phyloP scores from a whole-genome alignment of 2,113 vertebrate species.

The Malurus alboscapulatus region DNA sequence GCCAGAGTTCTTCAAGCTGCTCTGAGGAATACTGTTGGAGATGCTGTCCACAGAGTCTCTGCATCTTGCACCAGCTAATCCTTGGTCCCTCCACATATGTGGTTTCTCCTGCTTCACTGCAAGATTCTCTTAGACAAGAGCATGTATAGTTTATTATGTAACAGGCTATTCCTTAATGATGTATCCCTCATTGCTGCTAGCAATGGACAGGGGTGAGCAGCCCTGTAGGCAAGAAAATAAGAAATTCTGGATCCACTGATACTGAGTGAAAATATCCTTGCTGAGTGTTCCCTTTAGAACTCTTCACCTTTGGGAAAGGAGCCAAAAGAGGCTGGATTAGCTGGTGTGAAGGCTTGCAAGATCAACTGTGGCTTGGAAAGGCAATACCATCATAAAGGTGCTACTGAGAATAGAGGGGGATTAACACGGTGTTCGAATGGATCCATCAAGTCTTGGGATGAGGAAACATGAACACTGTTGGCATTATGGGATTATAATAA shows the following conservation, averaged over 20 bases:
- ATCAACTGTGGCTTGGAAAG: neutral
- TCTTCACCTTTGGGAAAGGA: neutral
- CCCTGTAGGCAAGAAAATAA: neutral
- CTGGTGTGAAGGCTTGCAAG: neutral
- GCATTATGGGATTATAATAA: neutral
- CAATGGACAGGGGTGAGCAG: neutral
- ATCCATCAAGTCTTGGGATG: neutral
- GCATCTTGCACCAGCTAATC: neutral
- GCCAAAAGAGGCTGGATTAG: neutral
- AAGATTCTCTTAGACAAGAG: neutral
- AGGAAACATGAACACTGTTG: neutral
- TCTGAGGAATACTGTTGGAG: neutral
- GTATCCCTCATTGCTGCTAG: neutral
- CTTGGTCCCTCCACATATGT: neutral
- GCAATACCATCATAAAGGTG: neutral
- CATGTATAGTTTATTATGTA: neutral
- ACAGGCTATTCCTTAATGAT: neutral
- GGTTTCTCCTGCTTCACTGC: neutral
- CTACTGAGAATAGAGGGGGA: neutral
- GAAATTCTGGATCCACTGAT: neutral
- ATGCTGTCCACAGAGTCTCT: neutral
- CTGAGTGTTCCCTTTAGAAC: neutral
- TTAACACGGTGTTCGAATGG: neutral
- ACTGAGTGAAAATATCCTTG: neutral
- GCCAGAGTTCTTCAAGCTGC: neutral